Percentiles rank a stretch among this genome's conserved stretches.
Evolutionary conservation across 2,113 vertebrate species (phyloP).

Genomic region (Psittacus erithacus): DNA sequence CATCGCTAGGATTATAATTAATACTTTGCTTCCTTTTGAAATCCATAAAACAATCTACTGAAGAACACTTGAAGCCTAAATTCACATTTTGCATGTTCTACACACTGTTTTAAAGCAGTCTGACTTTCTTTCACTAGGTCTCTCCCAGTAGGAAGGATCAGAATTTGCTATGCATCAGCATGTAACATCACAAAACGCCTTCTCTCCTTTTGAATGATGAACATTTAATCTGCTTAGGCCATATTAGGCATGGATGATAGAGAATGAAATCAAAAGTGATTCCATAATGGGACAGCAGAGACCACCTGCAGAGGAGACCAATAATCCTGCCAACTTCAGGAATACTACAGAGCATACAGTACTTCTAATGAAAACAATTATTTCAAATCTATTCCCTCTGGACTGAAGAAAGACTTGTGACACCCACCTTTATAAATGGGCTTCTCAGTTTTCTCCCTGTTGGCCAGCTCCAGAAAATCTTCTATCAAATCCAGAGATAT

Average conservation of each 20-base stretch:
- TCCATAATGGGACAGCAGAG: not conserved
- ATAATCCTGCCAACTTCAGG: not conserved
- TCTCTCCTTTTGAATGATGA: not conserved
- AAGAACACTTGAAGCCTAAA: not conserved
- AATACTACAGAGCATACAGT: not conserved
- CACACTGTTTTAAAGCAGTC: not conserved
- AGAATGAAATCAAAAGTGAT: not conserved
- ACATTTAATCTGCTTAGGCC: not conserved
- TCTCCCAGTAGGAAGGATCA: not conserved
- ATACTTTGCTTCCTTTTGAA: not conserved
- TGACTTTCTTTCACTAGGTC: not conserved
- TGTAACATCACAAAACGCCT: not conserved
- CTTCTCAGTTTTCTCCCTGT: conserved; percentile 84
- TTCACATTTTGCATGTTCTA: not conserved
- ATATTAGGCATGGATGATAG: not conserved
- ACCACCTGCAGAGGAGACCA: not conserved
- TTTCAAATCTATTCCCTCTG: not conserved
- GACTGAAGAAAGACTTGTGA: not conserved
- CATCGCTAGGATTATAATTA: not conserved
- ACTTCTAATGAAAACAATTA: not conserved
- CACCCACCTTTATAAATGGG: conserved; percentile 92
- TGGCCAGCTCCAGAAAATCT: conserved; percentile 94
- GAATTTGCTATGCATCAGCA: not conserved
- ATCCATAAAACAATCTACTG: not conserved
- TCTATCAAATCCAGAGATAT: conserved; percentile 98